Percentiles rank a stretch among this genome's conserved stretches.
phyloP scores from a whole-genome alignment of 2,797 vertebrate species.

The Oophaga sylvatica region DNA sequence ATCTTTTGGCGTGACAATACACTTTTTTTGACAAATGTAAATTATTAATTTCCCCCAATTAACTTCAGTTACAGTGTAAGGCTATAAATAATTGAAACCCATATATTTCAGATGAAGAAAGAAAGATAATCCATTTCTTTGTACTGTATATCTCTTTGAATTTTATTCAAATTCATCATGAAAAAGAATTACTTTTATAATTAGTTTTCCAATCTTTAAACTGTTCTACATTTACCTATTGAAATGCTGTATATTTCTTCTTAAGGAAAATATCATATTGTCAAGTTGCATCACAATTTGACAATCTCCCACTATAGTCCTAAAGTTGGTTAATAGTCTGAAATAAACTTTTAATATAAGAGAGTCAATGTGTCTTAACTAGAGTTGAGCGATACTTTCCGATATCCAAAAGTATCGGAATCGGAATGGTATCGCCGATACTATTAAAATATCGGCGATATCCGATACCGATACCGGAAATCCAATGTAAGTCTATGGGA shows the following conservation, averaged over 20 bases:
- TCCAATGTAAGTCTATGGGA: too few relatives aligned
- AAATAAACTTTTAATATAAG: neutral
- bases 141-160: constrained; percentile 38
- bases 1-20: constrained; percentile 40
- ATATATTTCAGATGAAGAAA: constrained; percentile 53
- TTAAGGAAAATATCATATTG: neutral
- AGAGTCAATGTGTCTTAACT: too few relatives aligned
- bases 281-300: neutral
- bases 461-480: too few relatives aligned
- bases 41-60: constrained; percentile 53
- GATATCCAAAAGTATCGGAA: too few relatives aligned
- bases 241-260: constrained; percentile 2
- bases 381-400: too few relatives aligned
- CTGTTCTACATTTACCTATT: constrained; percentile 1
- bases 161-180: constrained; percentile 41
- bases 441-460: too few relatives aligned
- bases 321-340: neutral
- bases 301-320: neutral
- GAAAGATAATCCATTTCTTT: constrained; percentile 52
- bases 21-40: constrained; percentile 48
- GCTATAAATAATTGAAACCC: constrained; percentile 50
- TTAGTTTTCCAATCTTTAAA: constrained; percentile 32
- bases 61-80: constrained; percentile 52
- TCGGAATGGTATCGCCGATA: too few relatives aligned
- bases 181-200: constrained; percentile 42